Evolutionary conservation across 2,113 vertebrate genomes (phyloP), one percentile per base, ranked within the genome.

Genomic region (Spilogale gracilis): DNA sequence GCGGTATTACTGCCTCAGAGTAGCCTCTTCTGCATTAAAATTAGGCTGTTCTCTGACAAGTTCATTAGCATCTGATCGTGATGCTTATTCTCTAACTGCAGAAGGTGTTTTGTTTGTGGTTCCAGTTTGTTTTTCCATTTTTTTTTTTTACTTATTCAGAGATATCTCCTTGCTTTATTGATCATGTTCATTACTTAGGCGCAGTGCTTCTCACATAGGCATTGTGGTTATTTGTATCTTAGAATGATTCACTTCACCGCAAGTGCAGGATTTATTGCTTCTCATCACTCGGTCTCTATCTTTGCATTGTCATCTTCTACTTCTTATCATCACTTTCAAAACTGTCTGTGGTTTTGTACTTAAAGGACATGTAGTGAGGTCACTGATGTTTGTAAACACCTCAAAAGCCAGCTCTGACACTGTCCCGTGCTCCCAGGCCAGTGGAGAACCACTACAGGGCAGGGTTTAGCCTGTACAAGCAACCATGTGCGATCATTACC

Each of bases 311-410:
- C 30, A 48, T 92, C 61, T 90, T 52, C 27, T 2, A 45, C 14
- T 81, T 84, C 3, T 58, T 48, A 73, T 30, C 23, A 3, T 91
- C 38, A 32, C 16, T 84, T 82, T 83, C 14, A 83, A 91, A 91
- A 89, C 25, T 11, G 5, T 65, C 54, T 65, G 96, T 86, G 56
- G 8, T 83, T 87, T 90, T 63, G 43, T 83, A 48, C 18, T 78
- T 54, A 30, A 85, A 85, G 67, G 63, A 21, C 38, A 16, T 38
- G n/a, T 76, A 80, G 18, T 94, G 43, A 52, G 50, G 50, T 88
- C 83, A 87, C 80, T 17, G 60, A 74, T 92, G 74, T 87, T 43
- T 92, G 79, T 23, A 60, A 73, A 91, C 23, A 48, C 54, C 14
- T 79, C 52, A 18, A 27, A 69, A 74, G 48, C 74, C 38, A 52